Conservation (phyloP, 2,797 vertebrate genomes). For the Meriones psammophilus region DNA sequence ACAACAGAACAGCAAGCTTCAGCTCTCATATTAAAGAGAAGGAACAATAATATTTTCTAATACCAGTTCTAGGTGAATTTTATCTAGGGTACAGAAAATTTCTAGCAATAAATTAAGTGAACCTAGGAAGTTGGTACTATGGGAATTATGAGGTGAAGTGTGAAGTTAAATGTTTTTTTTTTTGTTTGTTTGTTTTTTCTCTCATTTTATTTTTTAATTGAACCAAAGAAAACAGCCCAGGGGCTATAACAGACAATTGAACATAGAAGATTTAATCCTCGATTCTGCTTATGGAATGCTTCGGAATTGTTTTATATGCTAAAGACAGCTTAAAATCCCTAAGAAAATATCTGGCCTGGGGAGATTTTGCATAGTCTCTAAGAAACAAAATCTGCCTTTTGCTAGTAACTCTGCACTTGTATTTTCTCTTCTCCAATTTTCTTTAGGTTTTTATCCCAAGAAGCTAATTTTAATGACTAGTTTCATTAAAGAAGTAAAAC, state of each 20-base stretch:
- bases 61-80: slow-evolving; percentile 23
- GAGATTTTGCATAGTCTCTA: background rate
- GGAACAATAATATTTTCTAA: background rate
- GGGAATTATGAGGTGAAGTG: slow-evolving; percentile 1
- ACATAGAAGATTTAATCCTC: background rate
- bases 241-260: background rate
- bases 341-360: background rate
- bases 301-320: background rate
- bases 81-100: background rate
- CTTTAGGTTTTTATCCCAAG: background rate
- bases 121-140: background rate
- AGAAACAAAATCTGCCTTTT: slow-evolving; percentile 30
- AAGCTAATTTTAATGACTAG: slow-evolving; percentile 51
- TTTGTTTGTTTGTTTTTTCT: background rate
- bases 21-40: background rate
- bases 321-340: background rate
- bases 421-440: slow-evolving; percentile 47
- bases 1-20: background rate
- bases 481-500: slow-evolving; percentile 50
- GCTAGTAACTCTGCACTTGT: background rate
- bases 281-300: background rate
- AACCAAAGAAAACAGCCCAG: background rate
- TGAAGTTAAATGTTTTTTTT: background rate
- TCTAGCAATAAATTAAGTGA: slow-evolving; percentile 50
- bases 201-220: background rate